Conservation (phyloP, 2,797 vertebrate genomes). For the Sebastes flavidus region DNA sequence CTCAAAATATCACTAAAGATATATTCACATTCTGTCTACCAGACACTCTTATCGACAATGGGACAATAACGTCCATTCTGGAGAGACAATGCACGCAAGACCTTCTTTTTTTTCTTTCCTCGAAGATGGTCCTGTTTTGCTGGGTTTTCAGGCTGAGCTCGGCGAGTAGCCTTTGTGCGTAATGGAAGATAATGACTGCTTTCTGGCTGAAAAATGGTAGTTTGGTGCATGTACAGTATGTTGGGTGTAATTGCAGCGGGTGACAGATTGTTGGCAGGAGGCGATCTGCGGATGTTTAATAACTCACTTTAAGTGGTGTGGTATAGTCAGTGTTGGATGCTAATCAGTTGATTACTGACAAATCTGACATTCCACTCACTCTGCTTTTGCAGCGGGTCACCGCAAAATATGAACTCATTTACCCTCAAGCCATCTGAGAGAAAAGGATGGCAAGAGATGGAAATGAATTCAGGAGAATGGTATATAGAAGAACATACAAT, state of each 20-base stretch:
- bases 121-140: constrained; percentile 20
- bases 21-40: constrained; percentile 73
- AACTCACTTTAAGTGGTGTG: constrained; percentile 41
- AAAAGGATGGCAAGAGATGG: background rate
- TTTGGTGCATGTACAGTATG: constrained; percentile 27
- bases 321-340: constrained; percentile 24
- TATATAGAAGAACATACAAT: constrained; percentile 25
- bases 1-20: constrained; percentile 82
- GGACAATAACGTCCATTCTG: constrained; percentile 67
- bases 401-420: constrained; percentile 20
- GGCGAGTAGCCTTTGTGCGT: constrained; percentile 43
- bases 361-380: constrained; percentile 21
- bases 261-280: constrained; percentile 40
- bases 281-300: constrained; percentile 38
- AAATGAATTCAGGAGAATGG: constrained; percentile 23
- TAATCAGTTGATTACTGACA: constrained; percentile 55
- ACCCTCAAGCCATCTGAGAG: constrained; percentile 30
- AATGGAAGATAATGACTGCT: constrained; percentile 62
- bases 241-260: constrained; percentile 45
- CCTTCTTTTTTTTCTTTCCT: background rate
- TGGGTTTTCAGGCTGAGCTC: constrained; percentile 20
- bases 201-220: constrained; percentile 46
- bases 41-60: constrained; percentile 73
- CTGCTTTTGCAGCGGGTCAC: constrained; percentile 8
- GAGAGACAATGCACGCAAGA: constrained; percentile 59